Evolutionary conservation across 2,888 invertebrate genomes (phyloP), one percentile per base, ranked within the genome.

Genomic region (Epirrita christyi): DNA sequence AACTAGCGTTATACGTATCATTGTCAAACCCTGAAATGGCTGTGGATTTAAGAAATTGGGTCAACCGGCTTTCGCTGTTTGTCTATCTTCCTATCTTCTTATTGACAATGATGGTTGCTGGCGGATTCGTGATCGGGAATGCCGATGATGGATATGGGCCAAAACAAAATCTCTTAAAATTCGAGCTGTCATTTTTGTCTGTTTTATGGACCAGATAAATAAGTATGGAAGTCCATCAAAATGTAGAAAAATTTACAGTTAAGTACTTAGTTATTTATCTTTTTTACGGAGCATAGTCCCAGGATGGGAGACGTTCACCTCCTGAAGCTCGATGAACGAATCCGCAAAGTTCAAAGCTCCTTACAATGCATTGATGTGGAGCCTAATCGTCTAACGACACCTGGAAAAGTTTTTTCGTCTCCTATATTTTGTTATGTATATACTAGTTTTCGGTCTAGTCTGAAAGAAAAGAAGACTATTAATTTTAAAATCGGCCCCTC

Each of bases 21-120:
- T 84, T 82, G 81, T 81, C 80, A 80, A 83, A 84, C 80, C 83
- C 81, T 83, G 81, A 84, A 83, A 84, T 80, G 78, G 80, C 69
- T 80, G 81, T 81, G 77, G 79, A 78, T 79, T 81, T 79, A 71
- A 75, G 78, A 76, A 88, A 87, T 86, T 88, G 68, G 88, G 89
- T 88, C 89, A 89, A 71, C 67, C 73, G 74, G 72, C 69, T 71
- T 70, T 66, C 70, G 60, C 32, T 32, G 15, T 45, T 45, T 3
- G 6, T 27, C 15, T 13, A 21, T 58, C 61, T 43, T 58, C 59
- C 62, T 45, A 41, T 59, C 61, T 52, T 48, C 27, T 44, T 34
- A 38, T 45, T 48, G 32, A 51, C 41, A 37, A 37, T 36, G 8
- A 27, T 49, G 9, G 46, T 21, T 9, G 14, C 7, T 29, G n/a